phyloP scores from a whole-genome alignment of 1,140 invertebrate genomes.

The Macrostomum lignano region DNA sequence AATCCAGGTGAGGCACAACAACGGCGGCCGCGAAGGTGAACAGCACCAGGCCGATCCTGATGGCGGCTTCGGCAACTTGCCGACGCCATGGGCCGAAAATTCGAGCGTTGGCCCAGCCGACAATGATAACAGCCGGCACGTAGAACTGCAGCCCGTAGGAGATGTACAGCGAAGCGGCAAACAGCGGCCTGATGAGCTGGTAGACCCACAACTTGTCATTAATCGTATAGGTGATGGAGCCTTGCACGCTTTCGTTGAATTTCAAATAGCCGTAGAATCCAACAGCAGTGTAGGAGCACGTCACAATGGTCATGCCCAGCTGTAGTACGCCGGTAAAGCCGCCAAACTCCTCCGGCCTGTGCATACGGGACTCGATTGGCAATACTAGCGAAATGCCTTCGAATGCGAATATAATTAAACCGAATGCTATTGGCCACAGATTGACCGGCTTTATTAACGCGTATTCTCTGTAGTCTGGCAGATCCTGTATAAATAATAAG shows the following conservation, averaged over 20 bases:
- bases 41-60: constrained; percentile 40
- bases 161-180: constrained; percentile 54
- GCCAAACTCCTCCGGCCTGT: constrained; percentile 48
- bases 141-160: constrained; percentile 67
- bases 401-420: too few relatives aligned
- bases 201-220: constrained; percentile 18
- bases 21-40: constrained; percentile 52
- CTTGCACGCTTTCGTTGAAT: constrained; percentile 41
- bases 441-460: too few relatives aligned
- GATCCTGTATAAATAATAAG: too few relatives aligned
- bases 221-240: constrained; percentile 53
- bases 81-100: constrained; percentile 7
- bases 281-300: constrained; percentile 44
- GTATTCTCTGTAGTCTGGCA: too few relatives aligned
- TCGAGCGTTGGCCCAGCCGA: constrained; percentile 33
- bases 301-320: constrained; percentile 51
- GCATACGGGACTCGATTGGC: constrained; percentile 73
- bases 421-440: too few relatives aligned
- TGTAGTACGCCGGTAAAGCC: constrained; percentile 59
- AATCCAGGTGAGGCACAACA: constrained; percentile 51
- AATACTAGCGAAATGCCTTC: constrained; percentile 45
- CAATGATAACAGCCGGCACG: constrained; percentile 55
- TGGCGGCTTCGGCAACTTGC: constrained; percentile 32
- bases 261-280: constrained; percentile 68
- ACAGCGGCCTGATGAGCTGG: constrained; percentile 48